Evolutionary conservation across 2,797 vertebrate genomes (phyloP).

Genomic region (Calcarius lapponicus): DNA sequence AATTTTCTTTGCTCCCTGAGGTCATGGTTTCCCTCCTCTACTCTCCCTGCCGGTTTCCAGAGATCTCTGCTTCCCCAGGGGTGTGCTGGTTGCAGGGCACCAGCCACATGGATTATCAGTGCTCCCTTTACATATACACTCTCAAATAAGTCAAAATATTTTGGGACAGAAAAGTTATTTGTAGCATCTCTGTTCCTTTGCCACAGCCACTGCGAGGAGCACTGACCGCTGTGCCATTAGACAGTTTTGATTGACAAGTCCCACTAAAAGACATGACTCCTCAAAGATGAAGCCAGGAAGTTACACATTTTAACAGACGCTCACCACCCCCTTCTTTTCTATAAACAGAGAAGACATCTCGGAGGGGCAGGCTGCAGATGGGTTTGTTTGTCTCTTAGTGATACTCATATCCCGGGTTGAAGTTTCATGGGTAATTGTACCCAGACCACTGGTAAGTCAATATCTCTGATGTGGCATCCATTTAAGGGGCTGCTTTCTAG

Average conservation of each 20-base stretch:
- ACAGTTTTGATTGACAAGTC: constrained; percentile 19
- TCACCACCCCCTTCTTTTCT: constrained; percentile 52
- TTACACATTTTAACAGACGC: constrained; percentile 19
- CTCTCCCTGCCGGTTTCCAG: background rate
- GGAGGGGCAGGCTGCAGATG: constrained; percentile 46
- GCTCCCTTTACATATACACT: background rate
- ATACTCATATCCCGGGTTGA: background rate
- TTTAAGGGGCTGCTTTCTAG: constrained; percentile 21
- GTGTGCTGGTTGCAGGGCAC: rapidly evolving
- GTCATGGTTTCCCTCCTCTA: background rate
- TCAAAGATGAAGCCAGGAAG: background rate
- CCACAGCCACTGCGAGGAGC: background rate
- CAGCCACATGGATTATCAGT: background rate
- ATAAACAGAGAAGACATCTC: constrained; percentile 38
- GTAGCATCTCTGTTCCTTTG: background rate
- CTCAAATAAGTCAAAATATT: background rate
- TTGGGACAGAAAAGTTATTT: constrained; percentile 6
- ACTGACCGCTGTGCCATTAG: background rate
- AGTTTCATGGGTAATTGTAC: constrained; percentile 8
- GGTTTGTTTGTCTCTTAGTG: constrained; percentile 36
- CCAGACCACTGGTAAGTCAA: constrained; percentile 24
- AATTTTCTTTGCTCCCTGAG: background rate
- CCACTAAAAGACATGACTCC: background rate
- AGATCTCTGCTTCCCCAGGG: background rate
- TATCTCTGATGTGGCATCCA: constrained; percentile 11